Percentiles rank a stretch among this genome's conserved stretches.
Conservation (phyloP, 2,797 vertebrate species). For the Microcaecilia unicolor region DNA sequence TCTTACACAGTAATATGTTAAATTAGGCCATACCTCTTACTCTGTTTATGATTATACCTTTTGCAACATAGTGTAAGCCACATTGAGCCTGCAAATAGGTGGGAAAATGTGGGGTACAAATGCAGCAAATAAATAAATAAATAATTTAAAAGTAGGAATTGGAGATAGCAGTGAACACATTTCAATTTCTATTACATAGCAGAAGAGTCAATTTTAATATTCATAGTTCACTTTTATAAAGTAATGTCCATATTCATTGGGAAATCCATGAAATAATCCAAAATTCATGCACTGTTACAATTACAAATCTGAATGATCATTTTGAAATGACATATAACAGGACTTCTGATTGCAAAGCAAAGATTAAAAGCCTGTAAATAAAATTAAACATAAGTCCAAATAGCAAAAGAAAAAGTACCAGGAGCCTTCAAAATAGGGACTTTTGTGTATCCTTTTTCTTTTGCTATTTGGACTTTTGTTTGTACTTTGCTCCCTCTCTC, state of each 20-base stretch:
- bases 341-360: constrained; percentile 9
- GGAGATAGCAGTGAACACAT: neutral
- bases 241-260: constrained; percentile 5
- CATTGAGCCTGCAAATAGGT: too few species aligned
- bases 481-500: too few species aligned
- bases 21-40: too few species aligned
- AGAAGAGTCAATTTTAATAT: constrained; percentile 17
- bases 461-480: too few species aligned
- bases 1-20: too few species aligned
- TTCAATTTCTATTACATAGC: constrained; percentile 6
- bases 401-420: too few species aligned
- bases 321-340: constrained; percentile 11
- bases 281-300: constrained; percentile 6
- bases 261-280: constrained; percentile 4
- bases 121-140: too few species aligned
- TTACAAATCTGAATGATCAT: constrained; percentile 15
- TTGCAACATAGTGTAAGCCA: too few species aligned
- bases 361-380: constrained; percentile 3
- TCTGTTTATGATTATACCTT: too few species aligned
- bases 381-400: constrained; percentile 10
- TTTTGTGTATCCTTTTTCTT: too few species aligned
- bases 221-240: constrained; percentile 7
- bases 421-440: too few species aligned
- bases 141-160: constrained; percentile 4
- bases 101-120: too few species aligned